phyloP scores from a whole-genome alignment of 2,113 vertebrate species.

The Probosciger aterrimus region DNA sequence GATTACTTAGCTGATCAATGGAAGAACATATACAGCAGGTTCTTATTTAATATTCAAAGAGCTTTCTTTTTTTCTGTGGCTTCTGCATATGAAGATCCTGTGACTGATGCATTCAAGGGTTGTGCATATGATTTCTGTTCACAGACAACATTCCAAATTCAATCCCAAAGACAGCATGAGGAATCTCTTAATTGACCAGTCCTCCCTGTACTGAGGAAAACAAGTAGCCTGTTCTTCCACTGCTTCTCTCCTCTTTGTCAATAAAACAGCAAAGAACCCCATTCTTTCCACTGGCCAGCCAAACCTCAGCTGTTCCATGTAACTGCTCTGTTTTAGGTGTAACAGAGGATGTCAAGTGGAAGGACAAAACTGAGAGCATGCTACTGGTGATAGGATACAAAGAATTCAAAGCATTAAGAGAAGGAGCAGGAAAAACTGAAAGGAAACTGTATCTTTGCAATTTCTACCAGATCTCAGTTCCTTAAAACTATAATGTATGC shows the following conservation, averaged over 20 bases:
- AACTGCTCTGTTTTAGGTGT: not conserved
- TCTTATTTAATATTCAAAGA: not conserved
- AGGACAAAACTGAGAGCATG: not conserved
- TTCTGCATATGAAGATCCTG: not conserved
- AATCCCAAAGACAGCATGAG: not conserved
- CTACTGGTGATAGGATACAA: not conserved
- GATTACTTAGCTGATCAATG: not conserved
- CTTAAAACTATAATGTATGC: not conserved
- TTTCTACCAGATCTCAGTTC: not conserved
- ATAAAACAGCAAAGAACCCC: not conserved
- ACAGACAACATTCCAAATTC: not conserved
- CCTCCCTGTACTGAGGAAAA: not conserved
- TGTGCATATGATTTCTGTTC: not conserved
- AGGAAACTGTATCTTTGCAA: not conserved
- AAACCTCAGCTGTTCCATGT: not conserved
- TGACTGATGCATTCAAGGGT: not conserved
- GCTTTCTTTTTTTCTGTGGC: not conserved
- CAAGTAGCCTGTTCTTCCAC: not conserved
- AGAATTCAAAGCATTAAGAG: not conserved
- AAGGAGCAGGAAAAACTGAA: not conserved
- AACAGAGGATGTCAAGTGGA: not conserved
- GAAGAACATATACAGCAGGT: not conserved
- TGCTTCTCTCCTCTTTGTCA: not conserved
- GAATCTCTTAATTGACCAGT: not conserved
- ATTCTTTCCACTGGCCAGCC: not conserved